phyloP scores from a whole-genome alignment of 2,113 vertebrate species.

The Sceloporus tristichus region DNA sequence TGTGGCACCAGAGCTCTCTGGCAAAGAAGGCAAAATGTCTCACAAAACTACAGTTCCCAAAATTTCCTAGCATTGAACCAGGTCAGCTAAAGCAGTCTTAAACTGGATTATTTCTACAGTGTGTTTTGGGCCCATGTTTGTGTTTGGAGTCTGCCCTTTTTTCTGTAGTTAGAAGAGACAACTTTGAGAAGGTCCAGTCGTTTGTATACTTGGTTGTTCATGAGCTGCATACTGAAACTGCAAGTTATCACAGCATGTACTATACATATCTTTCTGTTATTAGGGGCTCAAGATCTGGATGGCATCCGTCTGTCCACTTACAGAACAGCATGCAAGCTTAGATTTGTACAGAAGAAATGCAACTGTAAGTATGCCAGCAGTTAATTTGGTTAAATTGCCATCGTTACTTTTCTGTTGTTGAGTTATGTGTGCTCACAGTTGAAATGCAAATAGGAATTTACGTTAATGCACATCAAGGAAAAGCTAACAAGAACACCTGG shows the following conservation, averaged over 20 bases:
- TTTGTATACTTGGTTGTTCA: conserved; percentile 45
- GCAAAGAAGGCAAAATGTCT: too few relatives aligned
- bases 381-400: conserved; percentile 26
- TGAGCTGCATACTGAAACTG: not conserved
- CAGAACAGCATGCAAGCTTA: conserved; percentile 96
- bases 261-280: conserved; percentile 61
- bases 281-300: conserved; percentile 97
- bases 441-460: conserved; percentile 14
- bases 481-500: conserved; percentile 17
- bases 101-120: too few relatives aligned
- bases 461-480: conserved; percentile 33
- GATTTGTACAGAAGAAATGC: conserved; percentile 99
- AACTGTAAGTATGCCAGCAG: conserved; percentile 87
- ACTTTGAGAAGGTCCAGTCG: conserved; percentile 45
- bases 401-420: conserved; percentile 1
- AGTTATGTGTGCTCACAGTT: conserved; percentile 16
- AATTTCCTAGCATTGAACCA: too few relatives aligned
- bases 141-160: conserved; percentile 24
- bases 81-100: too few relatives aligned
- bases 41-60: too few relatives aligned
- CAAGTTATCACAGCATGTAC: conserved; percentile 52
- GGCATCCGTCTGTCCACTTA: conserved; percentile 97
- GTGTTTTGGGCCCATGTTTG: not conserved
- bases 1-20: too few relatives aligned
- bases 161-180: conserved; percentile 21